Evolutionary conservation across 2,113 vertebrate species (phyloP), one percentile per base, ranked within the genome.

Genomic region (Paraplagusia blochii): DNA sequence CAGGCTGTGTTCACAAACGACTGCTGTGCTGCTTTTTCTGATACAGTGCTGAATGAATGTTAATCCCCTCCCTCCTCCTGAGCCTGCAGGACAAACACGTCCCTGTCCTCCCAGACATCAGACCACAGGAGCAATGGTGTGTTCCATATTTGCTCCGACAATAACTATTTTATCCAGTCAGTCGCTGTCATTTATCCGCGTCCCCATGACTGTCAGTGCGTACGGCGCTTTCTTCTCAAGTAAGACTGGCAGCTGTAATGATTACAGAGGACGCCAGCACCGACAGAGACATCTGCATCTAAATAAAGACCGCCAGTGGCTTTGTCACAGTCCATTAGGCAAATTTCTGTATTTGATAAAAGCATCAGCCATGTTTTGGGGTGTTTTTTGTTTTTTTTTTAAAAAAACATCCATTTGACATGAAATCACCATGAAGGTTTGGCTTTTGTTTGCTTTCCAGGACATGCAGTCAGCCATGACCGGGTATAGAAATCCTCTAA

Each of bases 321-420:
- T 88, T 86, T 85, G 85, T 90, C 87, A 82, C 66, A 85, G 81
- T 84, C 86, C 87, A 88, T 90, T 90, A 88, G 84, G 76, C 69
- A 88, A 90, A 88, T 87, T 88, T 82, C 77, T 63, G 79, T 69
- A 76, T 84, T 82, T 88, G 82, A 88, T 82, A 77, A 85, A 90
- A 83, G 82, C 74, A 63, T 66, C 75, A 46, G 80, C 48, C 58
- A 50, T 51, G 22, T 69, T 53, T 63, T n/a, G n/a, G n/a, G n/a
- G n/a, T n/a, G n/a, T n/a, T n/a, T n/a, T n/a, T n/a, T n/a, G n/a
- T n/a, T 61, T 70, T 64, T 70, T 62, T 66, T 64, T 58, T 63
- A 17, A 13, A 14, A n/a, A 64, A 13, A 14, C 34, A 64, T 46
- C 48, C 65, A 48, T 73, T 79, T 10, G 35, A 66, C 6, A 29